Evolutionary conservation across 2,113 vertebrate species (phyloP).

Genomic region (Bufo bufo): DNA sequence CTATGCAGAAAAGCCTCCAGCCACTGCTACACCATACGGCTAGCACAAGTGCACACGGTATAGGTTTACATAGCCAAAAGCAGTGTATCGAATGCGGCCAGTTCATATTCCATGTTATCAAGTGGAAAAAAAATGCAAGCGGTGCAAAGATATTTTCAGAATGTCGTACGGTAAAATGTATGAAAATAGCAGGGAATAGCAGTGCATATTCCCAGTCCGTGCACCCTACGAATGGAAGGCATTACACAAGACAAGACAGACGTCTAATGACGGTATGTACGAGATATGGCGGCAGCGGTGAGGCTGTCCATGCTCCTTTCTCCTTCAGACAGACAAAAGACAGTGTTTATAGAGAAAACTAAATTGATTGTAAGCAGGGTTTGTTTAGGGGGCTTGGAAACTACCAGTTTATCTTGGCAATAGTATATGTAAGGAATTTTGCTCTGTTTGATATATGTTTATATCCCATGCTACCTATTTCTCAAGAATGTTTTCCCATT

Average conservation of each 20-base stretch:
- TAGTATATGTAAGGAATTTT: conserved; percentile 68
- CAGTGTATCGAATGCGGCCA: neutral
- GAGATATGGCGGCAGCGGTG: conserved; percentile 35
- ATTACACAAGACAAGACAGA: conserved; percentile 52
- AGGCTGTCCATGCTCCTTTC: conserved; percentile 48
- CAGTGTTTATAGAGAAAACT: conserved; percentile 57
- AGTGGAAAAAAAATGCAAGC: neutral
- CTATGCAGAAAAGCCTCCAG: neutral
- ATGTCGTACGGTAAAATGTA: neutral
- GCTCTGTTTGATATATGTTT: conserved; percentile 59
- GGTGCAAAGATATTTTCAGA: neutral
- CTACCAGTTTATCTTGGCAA: conserved; percentile 59
- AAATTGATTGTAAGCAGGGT: conserved; percentile 59
- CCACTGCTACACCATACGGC: neutral
- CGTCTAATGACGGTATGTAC: conserved; percentile 47
- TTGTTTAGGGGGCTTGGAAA: conserved; percentile 59
- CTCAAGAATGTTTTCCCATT: conserved; percentile 68
- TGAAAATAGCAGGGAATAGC: neutral
- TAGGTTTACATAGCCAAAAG: conserved; percentile 30
- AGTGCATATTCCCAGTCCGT: neutral
- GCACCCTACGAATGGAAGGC: conserved; percentile 16
- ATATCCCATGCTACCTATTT: conserved; percentile 54
- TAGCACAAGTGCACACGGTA: neutral
- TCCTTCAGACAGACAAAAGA: conserved; percentile 51
- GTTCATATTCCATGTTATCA: neutral